These are phyloP conservation scores for Gadus macrocephalus DNA, from an alignment of 2,113 vertebrate genomes.

Conservation along the genomic window DNA sequence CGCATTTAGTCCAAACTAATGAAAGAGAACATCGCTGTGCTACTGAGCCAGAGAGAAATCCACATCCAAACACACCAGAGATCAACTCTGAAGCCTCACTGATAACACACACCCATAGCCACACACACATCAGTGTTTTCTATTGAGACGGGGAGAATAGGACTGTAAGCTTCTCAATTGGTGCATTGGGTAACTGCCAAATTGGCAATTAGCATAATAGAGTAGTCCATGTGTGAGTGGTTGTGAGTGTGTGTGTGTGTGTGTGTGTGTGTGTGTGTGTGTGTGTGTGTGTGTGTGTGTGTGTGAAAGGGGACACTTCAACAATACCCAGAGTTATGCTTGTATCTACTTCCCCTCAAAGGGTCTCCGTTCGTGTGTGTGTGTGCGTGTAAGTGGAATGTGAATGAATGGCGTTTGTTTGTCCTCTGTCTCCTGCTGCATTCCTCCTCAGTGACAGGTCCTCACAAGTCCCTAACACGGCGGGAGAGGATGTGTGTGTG, in stretches of 20 bases:
- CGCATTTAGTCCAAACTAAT: no score
- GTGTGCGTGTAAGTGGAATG: neutral
- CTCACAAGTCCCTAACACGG: conserved; percentile 20
- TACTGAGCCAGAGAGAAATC: no score
- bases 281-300: neutral
- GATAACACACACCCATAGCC: neutral
- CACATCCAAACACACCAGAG: no score
- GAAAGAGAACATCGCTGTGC: no score
- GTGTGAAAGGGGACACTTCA: neutral
- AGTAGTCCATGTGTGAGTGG: neutral
- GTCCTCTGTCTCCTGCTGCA: conserved; percentile 29
- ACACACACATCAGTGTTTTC: neutral
- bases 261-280: conserved; percentile 15
- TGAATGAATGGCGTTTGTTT: conserved; percentile 41
- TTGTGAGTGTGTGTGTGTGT: conserved; percentile 6
- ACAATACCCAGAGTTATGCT: conserved; percentile 5
- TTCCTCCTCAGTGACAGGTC: conserved; percentile 44
- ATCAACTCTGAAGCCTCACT: no score
- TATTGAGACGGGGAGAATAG: conserved; percentile 14
- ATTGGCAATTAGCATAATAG: conserved; percentile 30
- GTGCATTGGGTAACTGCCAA: conserved; percentile 24
- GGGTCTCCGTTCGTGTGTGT: neutral
- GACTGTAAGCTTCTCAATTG: conserved; percentile 26
- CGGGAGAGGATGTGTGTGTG: neutral
- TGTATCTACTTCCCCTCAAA: conserved; percentile 12